These are phyloP conservation scores for Tolypeutes matacus DNA, from an alignment of 2,797 vertebrate species.

Conservation along the genomic window DNA sequence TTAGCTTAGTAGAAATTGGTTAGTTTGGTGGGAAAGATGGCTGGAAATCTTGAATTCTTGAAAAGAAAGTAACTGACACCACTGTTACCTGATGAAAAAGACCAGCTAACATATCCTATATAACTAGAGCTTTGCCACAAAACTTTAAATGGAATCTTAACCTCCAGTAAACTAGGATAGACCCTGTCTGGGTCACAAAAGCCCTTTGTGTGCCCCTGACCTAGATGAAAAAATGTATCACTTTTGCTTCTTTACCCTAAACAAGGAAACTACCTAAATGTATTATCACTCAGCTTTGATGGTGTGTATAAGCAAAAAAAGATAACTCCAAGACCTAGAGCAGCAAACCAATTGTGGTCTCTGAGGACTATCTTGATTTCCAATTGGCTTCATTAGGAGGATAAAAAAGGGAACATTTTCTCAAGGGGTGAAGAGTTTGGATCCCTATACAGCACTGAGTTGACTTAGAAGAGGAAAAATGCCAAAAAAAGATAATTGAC, in stretches of 20 bases:
- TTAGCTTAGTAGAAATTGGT: background rate
- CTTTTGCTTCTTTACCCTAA: background rate
- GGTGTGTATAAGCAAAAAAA: background rate
- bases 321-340: background rate
- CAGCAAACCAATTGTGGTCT: background rate
- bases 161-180: background rate
- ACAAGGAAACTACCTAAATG: background rate
- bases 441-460: background rate
- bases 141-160: background rate
- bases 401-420: background rate
- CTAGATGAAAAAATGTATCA: background rate
- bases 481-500: background rate
- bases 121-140: background rate
- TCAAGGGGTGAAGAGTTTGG: background rate
- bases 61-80: background rate
- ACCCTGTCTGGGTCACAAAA: background rate
- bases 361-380: no score
- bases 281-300: background rate
- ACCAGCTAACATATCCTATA: background rate
- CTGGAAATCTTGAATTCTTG: background rate
- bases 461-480: background rate
- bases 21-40: background rate
- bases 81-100: background rate
- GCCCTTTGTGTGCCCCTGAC: background rate
- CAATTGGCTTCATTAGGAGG: background rate